phyloP scores from a whole-genome alignment of 2,888 invertebrate species.

The Nymphalis urticae region DNA sequence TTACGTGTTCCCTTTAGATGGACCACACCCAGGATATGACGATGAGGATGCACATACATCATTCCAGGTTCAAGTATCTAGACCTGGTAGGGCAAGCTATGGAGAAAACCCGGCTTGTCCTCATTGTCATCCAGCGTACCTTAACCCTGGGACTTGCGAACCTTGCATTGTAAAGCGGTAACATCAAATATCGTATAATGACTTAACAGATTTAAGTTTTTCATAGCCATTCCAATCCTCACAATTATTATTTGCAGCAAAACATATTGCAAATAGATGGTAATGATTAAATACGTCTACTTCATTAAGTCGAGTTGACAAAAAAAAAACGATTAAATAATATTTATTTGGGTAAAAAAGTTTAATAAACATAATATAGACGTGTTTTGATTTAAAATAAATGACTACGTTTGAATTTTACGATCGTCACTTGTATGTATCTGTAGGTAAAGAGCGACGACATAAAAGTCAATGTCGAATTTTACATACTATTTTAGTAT shows the following conservation, averaged over 20 bases:
- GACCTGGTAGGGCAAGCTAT: slow-evolving; percentile 68
- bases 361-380: not conserved
- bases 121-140: slow-evolving; percentile 84
- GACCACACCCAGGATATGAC: slow-evolving; percentile 82
- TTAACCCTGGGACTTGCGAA: slow-evolving; percentile 83
- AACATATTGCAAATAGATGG: not conserved
- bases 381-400: slow-evolving; percentile 12
- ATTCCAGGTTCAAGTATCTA: slow-evolving; percentile 81
- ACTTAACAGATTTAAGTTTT: slow-evolving; percentile 12
- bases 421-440: slow-evolving; percentile 8
- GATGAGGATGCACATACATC: slow-evolving; percentile 81
- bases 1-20: slow-evolving; percentile 82
- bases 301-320: slow-evolving; percentile 5
- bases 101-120: slow-evolving; percentile 84
- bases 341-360: slow-evolving; percentile 22
- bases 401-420: not conserved
- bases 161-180: slow-evolving; percentile 83
- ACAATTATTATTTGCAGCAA: slow-evolving; percentile 17
- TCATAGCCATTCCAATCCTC: slow-evolving; percentile 13
- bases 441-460: not conserved
- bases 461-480: slow-evolving; percentile 14
- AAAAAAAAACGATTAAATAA: slow-evolving; percentile 10
- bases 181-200: slow-evolving; percentile 24
- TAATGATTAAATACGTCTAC: slow-evolving; percentile 1
- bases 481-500: not conserved